A percentile compares a stretch with the other conserved stretches of the same genome.
These are phyloP conservation scores for Solenopsis invicta DNA, from an alignment of 1,140 invertebrate genomes.

Conservation along the genomic window DNA sequence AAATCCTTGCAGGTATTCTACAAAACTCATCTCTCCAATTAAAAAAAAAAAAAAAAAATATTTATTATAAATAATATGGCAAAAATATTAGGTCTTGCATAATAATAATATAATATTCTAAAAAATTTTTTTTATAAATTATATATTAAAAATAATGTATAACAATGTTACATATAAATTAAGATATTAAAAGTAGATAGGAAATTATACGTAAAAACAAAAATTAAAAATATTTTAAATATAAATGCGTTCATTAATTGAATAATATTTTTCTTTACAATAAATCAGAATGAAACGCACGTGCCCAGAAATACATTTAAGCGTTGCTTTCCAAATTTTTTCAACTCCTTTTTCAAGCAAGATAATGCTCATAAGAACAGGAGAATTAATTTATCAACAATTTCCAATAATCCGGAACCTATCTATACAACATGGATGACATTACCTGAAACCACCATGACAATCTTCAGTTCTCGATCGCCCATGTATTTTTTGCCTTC, in stretches of 20 bases:
- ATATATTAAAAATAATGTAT: background rate
- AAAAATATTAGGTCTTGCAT: background rate
- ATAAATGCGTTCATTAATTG: background rate
- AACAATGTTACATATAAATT: background rate
- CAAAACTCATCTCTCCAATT: background rate
- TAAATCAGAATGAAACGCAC: conserved; percentile 42
- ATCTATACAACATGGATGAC: background rate
- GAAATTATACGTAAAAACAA: background rate
- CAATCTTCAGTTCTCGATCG: background rate
- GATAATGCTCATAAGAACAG: background rate
- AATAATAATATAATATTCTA: background rate
- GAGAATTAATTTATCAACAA: background rate
- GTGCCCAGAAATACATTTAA: background rate
- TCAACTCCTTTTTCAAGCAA: conserved; percentile 48
- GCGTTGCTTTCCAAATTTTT: conserved; percentile 62
- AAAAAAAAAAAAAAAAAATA: conserved; percentile 28
- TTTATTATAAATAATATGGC: conserved; percentile 14
- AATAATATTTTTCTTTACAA: conserved; percentile 9
- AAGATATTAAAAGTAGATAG: background rate
- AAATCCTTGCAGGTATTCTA: conserved; percentile 66
- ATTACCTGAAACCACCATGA: background rate
- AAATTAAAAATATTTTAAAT: background rate
- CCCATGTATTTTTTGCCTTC: background rate
- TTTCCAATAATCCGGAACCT: conserved; percentile 1
- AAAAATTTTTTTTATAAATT: background rate